A percentile compares a stretch with the other conserved stretches of the same genome.
Conservation (phyloP, 2,113 vertebrate genomes). For the Charina bottae region DNA sequence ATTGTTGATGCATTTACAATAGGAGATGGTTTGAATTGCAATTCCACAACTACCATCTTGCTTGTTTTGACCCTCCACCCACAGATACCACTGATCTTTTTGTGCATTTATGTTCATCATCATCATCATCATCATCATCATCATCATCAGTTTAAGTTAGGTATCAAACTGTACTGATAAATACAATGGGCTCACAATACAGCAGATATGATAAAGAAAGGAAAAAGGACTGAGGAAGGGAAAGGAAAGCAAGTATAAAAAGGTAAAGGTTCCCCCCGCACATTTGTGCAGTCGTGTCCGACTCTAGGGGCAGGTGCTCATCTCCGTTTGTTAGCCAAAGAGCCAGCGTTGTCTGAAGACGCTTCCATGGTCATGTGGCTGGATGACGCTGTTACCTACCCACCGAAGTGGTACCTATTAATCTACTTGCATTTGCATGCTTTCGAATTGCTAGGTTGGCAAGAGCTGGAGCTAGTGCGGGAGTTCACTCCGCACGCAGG, state of each 20-base stretch:
- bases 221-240: neutral
- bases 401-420: no score
- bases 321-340: no score
- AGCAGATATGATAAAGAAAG: neutral
- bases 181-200: neutral
- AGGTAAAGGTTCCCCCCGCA: no score
- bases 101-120: neutral
- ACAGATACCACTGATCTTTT: neutral
- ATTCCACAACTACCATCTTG: neutral
- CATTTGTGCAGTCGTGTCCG: no score
- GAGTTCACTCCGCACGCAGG: no score
- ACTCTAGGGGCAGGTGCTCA: no score
- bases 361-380: no score
- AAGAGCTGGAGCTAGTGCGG: no score
- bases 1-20: neutral
- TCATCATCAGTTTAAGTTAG: neutral
- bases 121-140: neutral
- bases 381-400: no score
- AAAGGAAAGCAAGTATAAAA: neutral
- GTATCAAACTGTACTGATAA: neutral
- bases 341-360: no score
- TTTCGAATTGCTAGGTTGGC: no score
- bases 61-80: neutral
- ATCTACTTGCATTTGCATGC: no score
- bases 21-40: neutral